Evolutionary conservation across 2,888 invertebrate genomes (phyloP).

Genomic region (Leistus spinibarbis): DNA sequence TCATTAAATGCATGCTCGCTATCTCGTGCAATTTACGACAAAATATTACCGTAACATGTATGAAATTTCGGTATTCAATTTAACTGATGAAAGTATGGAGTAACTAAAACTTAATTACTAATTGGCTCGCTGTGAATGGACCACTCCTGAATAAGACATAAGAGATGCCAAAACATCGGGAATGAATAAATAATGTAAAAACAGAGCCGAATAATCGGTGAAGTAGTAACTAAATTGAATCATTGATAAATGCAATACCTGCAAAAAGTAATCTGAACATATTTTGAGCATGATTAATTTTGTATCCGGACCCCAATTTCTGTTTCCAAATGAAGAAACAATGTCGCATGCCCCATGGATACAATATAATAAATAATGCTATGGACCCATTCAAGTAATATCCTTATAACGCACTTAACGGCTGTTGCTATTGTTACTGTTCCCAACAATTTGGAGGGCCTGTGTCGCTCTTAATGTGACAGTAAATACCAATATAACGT

Average conservation of each 20-base stretch:
- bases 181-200: too few species aligned
- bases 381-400: background rate
- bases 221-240: background rate
- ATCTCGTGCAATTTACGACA: too few species aligned
- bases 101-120: too few species aligned
- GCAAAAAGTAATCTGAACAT: background rate
- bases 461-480: constrained; percentile 20
- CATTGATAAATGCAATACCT: background rate
- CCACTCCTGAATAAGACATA: too few species aligned
- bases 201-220: too few species aligned
- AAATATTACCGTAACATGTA: too few species aligned
- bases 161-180: too few species aligned
- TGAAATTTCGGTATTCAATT: too few species aligned
- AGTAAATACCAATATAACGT: constrained; percentile 30
- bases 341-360: background rate
- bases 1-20: too few species aligned
- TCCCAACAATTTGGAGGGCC: background rate
- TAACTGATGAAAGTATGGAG: too few species aligned
- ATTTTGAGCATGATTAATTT: background rate
- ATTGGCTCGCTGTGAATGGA: too few species aligned
- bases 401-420: constrained; percentile 28
- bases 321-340: constrained; percentile 9
- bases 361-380: constrained; percentile 28
- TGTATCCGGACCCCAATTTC: background rate
- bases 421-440: background rate